Evolutionary conservation across 2,888 invertebrate genomes (phyloP).

Genomic region (Nomada ruficornis): DNA sequence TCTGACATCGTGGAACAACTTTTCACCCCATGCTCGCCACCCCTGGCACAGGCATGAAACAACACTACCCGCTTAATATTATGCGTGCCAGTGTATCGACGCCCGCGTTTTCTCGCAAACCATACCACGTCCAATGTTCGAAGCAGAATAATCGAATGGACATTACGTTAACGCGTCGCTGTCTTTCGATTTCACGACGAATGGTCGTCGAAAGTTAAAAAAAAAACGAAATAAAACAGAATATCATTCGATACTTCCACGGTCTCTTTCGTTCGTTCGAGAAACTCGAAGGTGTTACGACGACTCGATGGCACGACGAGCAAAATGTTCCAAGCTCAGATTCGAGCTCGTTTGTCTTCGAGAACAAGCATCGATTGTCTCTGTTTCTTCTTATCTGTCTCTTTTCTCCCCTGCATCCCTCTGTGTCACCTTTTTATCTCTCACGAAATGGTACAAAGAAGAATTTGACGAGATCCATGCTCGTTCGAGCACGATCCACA

Average conservation of each 20-base stretch:
- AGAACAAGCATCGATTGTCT: background rate
- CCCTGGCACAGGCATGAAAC: background rate
- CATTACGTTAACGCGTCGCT: background rate
- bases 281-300: constrained; percentile 24
- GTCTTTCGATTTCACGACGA: background rate
- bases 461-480: background rate
- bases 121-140: constrained; percentile 16
- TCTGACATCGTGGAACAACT: background rate
- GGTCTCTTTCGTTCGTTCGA: background rate
- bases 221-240: background rate
- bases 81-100: constrained; percentile 37
- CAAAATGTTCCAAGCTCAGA: constrained; percentile 4
- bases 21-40: background rate
- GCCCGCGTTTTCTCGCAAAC: constrained; percentile 32
- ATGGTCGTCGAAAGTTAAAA: too few relatives aligned
- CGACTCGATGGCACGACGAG: constrained; percentile 3
- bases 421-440: background rate
- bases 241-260: background rate
- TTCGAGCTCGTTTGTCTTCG: constrained; percentile 24
- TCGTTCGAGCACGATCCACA: constrained; percentile 34
- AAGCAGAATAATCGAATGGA: background rate
- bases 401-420: background rate
- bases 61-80: background rate
- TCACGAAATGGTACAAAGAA: constrained; percentile 12
- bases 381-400: background rate